Percentiles rank a stretch among this genome's conserved stretches.
These are phyloP conservation scores for Microctenopoma lineatum DNA, from an alignment of 2,797 vertebrate genomes.

Conservation along the genomic window DNA sequence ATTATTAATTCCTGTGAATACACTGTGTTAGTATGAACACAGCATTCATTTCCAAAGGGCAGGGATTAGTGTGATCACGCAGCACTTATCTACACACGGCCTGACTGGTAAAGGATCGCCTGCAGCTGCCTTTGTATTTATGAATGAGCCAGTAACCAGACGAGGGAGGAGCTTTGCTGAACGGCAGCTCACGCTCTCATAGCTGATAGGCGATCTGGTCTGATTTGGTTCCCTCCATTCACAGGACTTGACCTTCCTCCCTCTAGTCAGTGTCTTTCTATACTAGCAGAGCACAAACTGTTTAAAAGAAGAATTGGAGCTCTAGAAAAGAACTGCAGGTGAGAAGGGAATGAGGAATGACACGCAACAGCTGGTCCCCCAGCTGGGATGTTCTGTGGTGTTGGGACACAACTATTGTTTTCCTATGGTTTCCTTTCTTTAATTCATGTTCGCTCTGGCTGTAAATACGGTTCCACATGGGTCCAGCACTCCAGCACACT, in stretches of 20 bases:
- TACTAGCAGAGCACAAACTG: neutral
- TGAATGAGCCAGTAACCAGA: slow-evolving; percentile 28
- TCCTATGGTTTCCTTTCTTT: neutral
- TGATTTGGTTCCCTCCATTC: slow-evolving; percentile 28
- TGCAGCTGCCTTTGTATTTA: slow-evolving; percentile 30
- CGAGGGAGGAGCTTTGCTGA: slow-evolving; percentile 39
- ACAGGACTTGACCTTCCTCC: slow-evolving; percentile 14
- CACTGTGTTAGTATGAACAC: slow-evolving; percentile 22
- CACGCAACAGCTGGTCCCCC: neutral
- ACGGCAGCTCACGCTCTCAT: slow-evolving; percentile 17
- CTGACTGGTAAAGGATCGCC: slow-evolving; percentile 42
- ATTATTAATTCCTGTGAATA: neutral
- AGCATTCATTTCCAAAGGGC: slow-evolving; percentile 52
- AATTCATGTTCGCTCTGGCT: neutral
- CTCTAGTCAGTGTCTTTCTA: slow-evolving; percentile 2
- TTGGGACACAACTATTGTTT: neutral
- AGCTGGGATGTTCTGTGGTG: neutral
- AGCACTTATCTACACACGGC: slow-evolving; percentile 43
- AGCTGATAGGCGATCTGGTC: slow-evolving; percentile 41
- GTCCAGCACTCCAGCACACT: neutral
- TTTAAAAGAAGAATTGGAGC: neutral
- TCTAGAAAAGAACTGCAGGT: too few relatives aligned
- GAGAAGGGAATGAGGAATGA: too few relatives aligned
- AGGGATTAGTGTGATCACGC: slow-evolving; percentile 57
- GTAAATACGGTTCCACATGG: neutral